phyloP scores from a whole-genome alignment of 2,888 invertebrate genomes.

The Lordiphosa fenestrarum region DNA sequence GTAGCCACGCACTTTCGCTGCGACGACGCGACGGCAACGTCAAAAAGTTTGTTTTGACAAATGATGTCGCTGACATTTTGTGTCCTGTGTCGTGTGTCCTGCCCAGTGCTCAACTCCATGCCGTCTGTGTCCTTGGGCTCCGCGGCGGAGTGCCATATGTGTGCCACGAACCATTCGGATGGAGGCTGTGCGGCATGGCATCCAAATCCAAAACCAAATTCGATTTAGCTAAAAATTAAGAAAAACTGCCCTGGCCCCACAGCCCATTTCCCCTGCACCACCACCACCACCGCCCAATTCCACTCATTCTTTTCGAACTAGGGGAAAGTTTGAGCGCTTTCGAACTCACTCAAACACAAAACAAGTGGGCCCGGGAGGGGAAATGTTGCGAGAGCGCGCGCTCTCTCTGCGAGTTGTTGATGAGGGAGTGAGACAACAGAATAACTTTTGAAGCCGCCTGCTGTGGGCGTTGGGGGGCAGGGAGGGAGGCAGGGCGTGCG shows the following conservation, averaged over 20 bases:
- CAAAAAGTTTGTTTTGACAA: conserved; percentile 72
- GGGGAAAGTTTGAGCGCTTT: conserved; percentile 16
- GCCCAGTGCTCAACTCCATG: conserved; percentile 3
- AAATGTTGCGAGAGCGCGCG: conserved; percentile 8
- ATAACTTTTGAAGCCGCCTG: too few relatives aligned
- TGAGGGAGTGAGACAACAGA: conserved; percentile 1
- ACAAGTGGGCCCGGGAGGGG: conserved; percentile 1
- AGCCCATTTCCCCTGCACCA: background rate
- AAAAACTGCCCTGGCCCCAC: conserved; percentile 12
- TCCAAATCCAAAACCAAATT: too few relatives aligned
- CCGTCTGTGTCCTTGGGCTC: conserved; percentile 39
- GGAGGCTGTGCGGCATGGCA: conserved; percentile 10
- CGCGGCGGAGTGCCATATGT: conserved; percentile 30
- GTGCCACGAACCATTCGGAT: conserved; percentile 34
- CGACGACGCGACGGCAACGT: conserved; percentile 57
- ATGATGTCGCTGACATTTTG: conserved; percentile 66
- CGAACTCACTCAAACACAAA: conserved; percentile 1
- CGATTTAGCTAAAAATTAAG: conserved; percentile 32
- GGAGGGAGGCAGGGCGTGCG: too few relatives aligned
- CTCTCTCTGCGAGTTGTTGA: conserved; percentile 1
- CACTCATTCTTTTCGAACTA: conserved; percentile 28
- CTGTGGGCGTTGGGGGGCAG: too few relatives aligned
- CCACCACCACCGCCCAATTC: background rate
- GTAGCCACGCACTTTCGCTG: conserved; percentile 62
- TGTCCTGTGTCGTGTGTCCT: conserved; percentile 24